Evolutionary conservation across 2,888 invertebrate genomes (phyloP), one percentile per base, ranked within the genome.

Genomic region (Acanthosepion lycidas): DNA sequence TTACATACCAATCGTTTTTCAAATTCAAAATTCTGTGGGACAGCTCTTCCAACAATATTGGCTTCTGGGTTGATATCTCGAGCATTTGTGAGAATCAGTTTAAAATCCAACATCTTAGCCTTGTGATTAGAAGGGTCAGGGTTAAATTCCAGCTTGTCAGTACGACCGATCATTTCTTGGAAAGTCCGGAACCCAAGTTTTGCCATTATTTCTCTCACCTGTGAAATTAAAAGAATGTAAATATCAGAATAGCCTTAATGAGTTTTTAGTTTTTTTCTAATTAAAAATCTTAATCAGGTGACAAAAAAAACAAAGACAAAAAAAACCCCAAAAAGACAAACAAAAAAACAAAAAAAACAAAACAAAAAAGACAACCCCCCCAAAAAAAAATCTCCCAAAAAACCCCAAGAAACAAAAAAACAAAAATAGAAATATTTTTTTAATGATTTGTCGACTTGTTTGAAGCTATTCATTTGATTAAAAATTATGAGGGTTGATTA

Each of bases 121-220:
- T 99, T 99, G 2, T 98, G 98, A 96, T 98, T 98, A 23, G 98
- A 98, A 59, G 98, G 98, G 95, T 98, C 98, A 6, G 97, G 97
- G 42, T 98, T 98, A 23, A 98, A 98, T 97, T 98, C 98, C 55
- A 97, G 96, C 92, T 96, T 96, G 95, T 97, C 97, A 51, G 97
- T 96, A 12, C 97, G 96, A 18, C 97, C 97, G 96, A 99, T 98
- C 94, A 99, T 98, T 96, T 99, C 99, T 97, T 99, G 98, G 98
- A 99, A 98, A 95, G 98, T 98, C 28, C 98, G 98, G 92, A 99
- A 98, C 9, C 99, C 99, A 95, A 99, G 98, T 94, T 98, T 98
- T 1, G 99, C 99, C 99, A 99, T 99, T 97, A 98, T 98, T 95
- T 98, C 98, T 94, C 99, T 98, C 26, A 99, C 98, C 98, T 98